Percentiles rank a stretch among this genome's conserved stretches.
Evolutionary conservation across 2,888 invertebrate genomes (phyloP).

Genomic region (Lasioglossum marginatum): DNA sequence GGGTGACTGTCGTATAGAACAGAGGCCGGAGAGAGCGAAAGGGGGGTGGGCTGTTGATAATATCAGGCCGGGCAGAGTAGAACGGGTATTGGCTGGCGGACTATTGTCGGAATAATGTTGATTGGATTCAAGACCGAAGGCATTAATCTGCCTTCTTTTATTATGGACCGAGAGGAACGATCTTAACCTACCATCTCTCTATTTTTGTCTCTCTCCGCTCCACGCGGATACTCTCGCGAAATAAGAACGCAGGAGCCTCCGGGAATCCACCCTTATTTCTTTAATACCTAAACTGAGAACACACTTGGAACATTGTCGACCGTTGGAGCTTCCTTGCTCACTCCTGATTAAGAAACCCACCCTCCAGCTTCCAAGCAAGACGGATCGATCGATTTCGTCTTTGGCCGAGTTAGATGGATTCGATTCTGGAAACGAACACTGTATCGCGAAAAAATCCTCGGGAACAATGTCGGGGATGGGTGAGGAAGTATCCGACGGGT

Average conservation of each 20-base stretch:
- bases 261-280: slow-evolving; percentile 2
- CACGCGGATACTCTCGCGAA: slow-evolving; percentile 55
- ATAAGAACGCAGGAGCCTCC: slow-evolving; percentile 26
- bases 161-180: slow-evolving; percentile 76
- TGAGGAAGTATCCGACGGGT: slow-evolving; percentile 56
- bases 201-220: slow-evolving; percentile 18
- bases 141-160: slow-evolving; percentile 85
- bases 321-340: slow-evolving; percentile 13
- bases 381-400: slow-evolving; percentile 24
- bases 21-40: slow-evolving; percentile 23
- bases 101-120: slow-evolving; percentile 84
- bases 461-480: slow-evolving; percentile 56
- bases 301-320: not conserved
- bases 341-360: not conserved
- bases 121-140: slow-evolving; percentile 84
- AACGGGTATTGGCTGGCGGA: slow-evolving; percentile 83
- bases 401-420: slow-evolving; percentile 11
- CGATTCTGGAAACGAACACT: slow-evolving; percentile 35
- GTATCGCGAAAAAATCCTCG: slow-evolving; percentile 70
- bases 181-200: slow-evolving; percentile 54
- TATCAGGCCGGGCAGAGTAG: slow-evolving; percentile 76
- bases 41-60: slow-evolving; percentile 79
- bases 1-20: slow-evolving; percentile 63
- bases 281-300: not conserved
- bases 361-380: not conserved